phyloP scores from a whole-genome alignment of 2,888 invertebrate species.

The Chrysolina haemoptera region DNA sequence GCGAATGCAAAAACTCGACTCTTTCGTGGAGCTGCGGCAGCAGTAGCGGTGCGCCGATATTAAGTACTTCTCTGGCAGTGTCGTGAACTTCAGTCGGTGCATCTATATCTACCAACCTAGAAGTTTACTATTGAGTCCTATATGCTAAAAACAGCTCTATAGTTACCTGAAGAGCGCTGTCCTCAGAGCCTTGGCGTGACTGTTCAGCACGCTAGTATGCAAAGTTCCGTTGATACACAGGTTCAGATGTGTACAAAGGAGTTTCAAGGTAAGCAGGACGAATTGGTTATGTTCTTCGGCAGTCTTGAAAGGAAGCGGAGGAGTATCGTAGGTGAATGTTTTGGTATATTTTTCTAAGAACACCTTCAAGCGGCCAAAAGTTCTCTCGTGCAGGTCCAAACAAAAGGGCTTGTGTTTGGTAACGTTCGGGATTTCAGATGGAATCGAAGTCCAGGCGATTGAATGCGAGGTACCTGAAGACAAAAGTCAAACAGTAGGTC shows the following conservation, averaged over 20 bases:
- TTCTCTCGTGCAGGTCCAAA: constrained; percentile 75
- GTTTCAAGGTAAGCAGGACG: constrained; percentile 73
- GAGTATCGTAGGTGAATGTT: constrained; percentile 68
- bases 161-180: constrained; percentile 72
- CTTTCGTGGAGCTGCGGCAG: constrained; percentile 75
- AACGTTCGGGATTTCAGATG: constrained; percentile 71
- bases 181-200: constrained; percentile 72
- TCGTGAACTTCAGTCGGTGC: constrained; percentile 72
- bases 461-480: constrained; percentile 74
- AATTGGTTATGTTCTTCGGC: constrained; percentile 73
- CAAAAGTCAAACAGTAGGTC: no score
- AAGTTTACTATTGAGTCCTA: constrained; percentile 32
- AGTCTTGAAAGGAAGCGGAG: constrained; percentile 71
- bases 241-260: constrained; percentile 75
- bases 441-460: constrained; percentile 74
- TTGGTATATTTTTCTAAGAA: constrained; percentile 75
- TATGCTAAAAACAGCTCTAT: background rate
- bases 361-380: constrained; percentile 72
- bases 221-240: constrained; percentile 73
- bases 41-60: constrained; percentile 74
- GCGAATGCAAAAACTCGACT: constrained; percentile 73
- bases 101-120: constrained; percentile 68
- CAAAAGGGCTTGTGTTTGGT: constrained; percentile 76
- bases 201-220: constrained; percentile 70
- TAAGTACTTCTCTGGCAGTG: constrained; percentile 73